Evolutionary conservation across 2,888 invertebrate species (phyloP).

Genomic region (Aphodius granarius): DNA sequence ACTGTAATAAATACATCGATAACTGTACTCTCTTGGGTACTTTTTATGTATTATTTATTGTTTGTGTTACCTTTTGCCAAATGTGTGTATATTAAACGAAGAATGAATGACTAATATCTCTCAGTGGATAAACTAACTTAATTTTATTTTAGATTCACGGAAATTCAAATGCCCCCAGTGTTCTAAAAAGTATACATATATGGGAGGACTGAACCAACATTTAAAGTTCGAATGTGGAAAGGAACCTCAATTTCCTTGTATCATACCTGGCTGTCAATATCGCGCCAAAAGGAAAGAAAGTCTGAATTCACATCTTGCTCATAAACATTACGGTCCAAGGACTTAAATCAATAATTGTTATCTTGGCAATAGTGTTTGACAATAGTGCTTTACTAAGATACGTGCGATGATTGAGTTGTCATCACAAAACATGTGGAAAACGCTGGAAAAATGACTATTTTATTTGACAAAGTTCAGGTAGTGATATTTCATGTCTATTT

Average conservation of each 20-base stretch:
- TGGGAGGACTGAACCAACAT: conserved; percentile 23
- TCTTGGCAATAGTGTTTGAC: too few species aligned
- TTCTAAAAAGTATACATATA: conserved; percentile 24
- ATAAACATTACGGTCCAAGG: background rate
- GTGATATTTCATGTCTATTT: too few species aligned
- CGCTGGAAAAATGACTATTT: too few species aligned
- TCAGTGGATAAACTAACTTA: background rate
- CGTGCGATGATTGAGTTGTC: too few species aligned
- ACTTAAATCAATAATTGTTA: too few species aligned
- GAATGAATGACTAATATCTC: background rate
- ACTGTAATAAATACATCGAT: background rate
- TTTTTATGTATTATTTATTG: too few species aligned
- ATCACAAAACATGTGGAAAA: too few species aligned
- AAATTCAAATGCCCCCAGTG: conserved; percentile 21
- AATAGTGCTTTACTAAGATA: too few species aligned
- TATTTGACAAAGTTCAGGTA: too few species aligned
- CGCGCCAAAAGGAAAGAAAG: conserved; percentile 18
- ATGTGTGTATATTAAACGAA: too few species aligned
- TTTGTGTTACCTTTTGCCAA: too few species aligned
- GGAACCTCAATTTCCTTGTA: conserved; percentile 23
- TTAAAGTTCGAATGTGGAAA: conserved; percentile 21
- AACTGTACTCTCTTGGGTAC: too few species aligned
- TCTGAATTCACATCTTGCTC: conserved; percentile 15
- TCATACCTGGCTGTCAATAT: conserved; percentile 4
- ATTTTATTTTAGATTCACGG: background rate